These are phyloP conservation scores for Trissolcus basalis DNA, from an alignment of 1,140 invertebrate species.

Conservation along the genomic window DNA sequence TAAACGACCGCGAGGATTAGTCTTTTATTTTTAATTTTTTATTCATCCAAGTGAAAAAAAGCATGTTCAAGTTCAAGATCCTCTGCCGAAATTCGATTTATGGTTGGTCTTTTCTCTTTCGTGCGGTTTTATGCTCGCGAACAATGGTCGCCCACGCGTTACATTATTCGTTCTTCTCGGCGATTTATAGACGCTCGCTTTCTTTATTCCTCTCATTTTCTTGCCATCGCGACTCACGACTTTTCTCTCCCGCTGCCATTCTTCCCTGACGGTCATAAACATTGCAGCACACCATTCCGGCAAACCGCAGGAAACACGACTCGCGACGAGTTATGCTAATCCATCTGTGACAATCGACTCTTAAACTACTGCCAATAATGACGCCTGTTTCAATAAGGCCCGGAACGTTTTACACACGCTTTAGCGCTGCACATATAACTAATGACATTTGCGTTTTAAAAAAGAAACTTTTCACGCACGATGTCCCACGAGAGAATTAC, in stretches of 20 bases:
- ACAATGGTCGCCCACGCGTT: conserved; percentile 73
- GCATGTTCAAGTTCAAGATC: conserved; percentile 22
- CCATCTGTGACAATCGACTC: conserved; percentile 58
- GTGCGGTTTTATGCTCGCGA: conserved; percentile 63
- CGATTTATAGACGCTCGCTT: conserved; percentile 57
- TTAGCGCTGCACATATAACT: conserved; percentile 39
- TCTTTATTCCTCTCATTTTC: conserved; percentile 31
- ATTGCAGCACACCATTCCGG: conserved; percentile 58
- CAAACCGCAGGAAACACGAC: conserved; percentile 50
- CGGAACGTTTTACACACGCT: conserved; percentile 49
- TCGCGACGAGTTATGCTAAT: conserved; percentile 59
- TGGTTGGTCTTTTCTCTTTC: conserved; percentile 51
- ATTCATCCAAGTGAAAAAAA: conserved; percentile 28
- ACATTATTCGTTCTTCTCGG: conserved; percentile 68
- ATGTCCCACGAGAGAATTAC: conserved; percentile 29
- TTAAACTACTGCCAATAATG: conserved; percentile 57
- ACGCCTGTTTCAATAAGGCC: conserved; percentile 51
- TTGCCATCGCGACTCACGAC: conserved; percentile 32
- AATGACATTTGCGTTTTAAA: conserved; percentile 45
- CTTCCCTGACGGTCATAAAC: conserved; percentile 64
- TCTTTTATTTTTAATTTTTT: conserved; percentile 12
- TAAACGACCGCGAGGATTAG: conserved; percentile 17
- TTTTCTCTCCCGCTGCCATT: conserved; percentile 55
- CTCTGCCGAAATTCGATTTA: conserved; percentile 52
- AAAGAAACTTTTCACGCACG: conserved; percentile 48